Evolutionary conservation across 2,888 invertebrate genomes (phyloP).

Genomic region (Zele albiditarsus): DNA sequence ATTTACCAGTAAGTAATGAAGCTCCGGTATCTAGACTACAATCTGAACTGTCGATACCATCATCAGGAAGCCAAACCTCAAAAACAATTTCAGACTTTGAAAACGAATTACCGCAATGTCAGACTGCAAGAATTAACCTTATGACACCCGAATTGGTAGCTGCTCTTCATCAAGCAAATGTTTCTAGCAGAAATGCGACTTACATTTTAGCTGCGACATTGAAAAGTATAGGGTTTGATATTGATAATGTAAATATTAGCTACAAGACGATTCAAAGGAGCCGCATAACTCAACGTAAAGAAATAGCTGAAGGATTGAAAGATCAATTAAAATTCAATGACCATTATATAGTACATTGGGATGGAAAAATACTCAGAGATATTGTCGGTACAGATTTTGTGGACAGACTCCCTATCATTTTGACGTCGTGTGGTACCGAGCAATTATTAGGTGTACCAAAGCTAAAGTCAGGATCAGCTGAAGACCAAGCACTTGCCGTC

Average conservation of each 20-base stretch:
- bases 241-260: constrained; percentile 34
- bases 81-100: neutral
- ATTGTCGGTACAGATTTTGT: constrained; percentile 27
- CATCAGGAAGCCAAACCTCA: neutral
- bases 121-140: constrained; percentile 18
- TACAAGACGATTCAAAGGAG: constrained; percentile 28
- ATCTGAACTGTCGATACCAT: neutral
- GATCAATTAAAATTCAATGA: constrained; percentile 20
- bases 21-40: too few relatives aligned
- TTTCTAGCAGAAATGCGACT: constrained; percentile 33
- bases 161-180: constrained; percentile 35
- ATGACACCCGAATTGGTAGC: constrained; percentile 34
- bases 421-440: constrained; percentile 16
- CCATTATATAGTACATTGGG: constrained; percentile 34
- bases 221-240: constrained; percentile 25
- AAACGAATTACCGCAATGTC: neutral
- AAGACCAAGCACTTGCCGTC: constrained; percentile 33
- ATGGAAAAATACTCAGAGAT: constrained; percentile 34
- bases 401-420: constrained; percentile 34
- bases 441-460: constrained; percentile 41
- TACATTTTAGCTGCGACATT: constrained; percentile 31
- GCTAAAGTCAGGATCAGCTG: constrained; percentile 21
- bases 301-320: constrained; percentile 30
- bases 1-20: too few relatives aligned
- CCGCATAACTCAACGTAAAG: constrained; percentile 28